These are phyloP conservation scores for Psittacus erithacus DNA, from an alignment of 2,113 vertebrate genomes.

Conservation along the genomic window DNA sequence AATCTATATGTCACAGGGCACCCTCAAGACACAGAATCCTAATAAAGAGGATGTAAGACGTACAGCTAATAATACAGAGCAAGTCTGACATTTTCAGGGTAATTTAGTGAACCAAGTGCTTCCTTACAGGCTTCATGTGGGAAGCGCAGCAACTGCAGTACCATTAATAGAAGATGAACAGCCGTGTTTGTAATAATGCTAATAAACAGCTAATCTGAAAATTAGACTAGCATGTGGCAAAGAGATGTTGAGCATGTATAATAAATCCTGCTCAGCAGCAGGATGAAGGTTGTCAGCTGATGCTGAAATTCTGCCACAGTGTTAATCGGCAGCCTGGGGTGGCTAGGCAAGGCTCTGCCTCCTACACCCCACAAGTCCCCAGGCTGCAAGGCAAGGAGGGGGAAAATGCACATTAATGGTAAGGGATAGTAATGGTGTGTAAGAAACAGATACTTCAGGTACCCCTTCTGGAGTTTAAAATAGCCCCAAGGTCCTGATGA, in stretches of 20 bases:
- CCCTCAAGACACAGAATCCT: conserved; percentile 65
- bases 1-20: conserved; percentile 48
- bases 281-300: not conserved
- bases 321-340: not conserved
- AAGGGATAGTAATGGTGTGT: not conserved
- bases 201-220: conserved; percentile 48
- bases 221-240: conserved; percentile 10
- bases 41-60: conserved; percentile 68
- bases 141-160: not conserved
- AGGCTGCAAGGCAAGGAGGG: not conserved
- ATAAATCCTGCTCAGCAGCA: not conserved
- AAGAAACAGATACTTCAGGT: not conserved
- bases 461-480: not conserved
- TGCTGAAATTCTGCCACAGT: not conserved
- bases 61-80: conserved; percentile 56
- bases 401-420: not conserved
- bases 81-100: conserved; percentile 70
- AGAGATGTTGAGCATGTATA: not conserved
- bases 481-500: not conserved
- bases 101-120: conserved; percentile 66
- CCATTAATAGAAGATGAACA: conserved; percentile 40
- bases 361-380: not conserved
- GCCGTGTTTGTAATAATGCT: conserved; percentile 4
- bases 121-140: not conserved
- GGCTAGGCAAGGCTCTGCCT: not conserved